Percentiles rank a stretch among this genome's conserved stretches.
phyloP scores from a whole-genome alignment of 92 coral and sea anemone genomes.

The Phenganax subtilis region DNA sequence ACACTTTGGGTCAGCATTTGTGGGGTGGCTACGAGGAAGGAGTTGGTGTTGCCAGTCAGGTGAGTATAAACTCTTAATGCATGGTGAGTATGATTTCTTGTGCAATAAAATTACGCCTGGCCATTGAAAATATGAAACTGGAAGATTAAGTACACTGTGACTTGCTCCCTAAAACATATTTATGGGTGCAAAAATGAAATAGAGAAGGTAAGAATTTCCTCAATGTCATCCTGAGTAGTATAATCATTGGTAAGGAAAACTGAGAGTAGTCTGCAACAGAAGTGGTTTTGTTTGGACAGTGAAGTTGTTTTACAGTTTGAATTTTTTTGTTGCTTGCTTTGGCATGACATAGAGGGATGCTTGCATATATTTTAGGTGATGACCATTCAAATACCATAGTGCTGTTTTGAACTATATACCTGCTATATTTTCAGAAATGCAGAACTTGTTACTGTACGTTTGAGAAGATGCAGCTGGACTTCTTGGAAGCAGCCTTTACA shows the following conservation, averaged over 20 bases:
- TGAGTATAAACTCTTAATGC: not conserved
- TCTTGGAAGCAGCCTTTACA: conserved; percentile 7
- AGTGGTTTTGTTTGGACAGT: too few relatives aligned
- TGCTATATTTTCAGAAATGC: not conserved
- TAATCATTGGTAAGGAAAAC: too few relatives aligned
- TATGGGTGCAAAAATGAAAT: too few relatives aligned
- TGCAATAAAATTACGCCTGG: not conserved
- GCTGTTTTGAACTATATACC: not conserved
- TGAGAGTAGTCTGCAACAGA: too few relatives aligned
- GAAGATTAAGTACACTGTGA: not conserved
- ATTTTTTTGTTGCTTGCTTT: not conserved
- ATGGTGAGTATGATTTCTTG: not conserved
- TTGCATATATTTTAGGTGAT: not conserved
- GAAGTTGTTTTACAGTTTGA: too few relatives aligned
- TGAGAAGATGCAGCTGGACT: conserved; percentile 1
- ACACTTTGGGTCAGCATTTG: conserved; percentile 10
- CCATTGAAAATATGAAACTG: not conserved
- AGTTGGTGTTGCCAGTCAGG: not conserved
- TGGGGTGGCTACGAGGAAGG: conserved; percentile 6
- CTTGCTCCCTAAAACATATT: not conserved
- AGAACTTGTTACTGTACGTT: not conserved
- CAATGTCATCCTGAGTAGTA: too few relatives aligned
- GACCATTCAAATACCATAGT: not conserved
- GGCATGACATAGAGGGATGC: not conserved
- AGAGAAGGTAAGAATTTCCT: too few relatives aligned